Conservation (phyloP, 2,113 vertebrate genomes). For the Circaetus gallicus region DNA sequence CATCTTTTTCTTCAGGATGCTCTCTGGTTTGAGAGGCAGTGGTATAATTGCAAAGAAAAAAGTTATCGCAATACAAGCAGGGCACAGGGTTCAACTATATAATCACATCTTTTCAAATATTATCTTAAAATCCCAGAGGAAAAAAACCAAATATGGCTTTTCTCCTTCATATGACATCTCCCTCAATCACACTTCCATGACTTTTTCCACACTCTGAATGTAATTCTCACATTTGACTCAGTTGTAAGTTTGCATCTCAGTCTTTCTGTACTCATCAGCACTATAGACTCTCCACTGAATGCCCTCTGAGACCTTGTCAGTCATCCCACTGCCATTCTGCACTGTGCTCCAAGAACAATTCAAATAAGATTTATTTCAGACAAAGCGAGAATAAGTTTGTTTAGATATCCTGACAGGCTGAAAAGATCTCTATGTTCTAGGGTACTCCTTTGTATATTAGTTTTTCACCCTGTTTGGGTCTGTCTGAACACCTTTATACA, state of each 20-base stretch:
- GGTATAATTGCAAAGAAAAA: neutral
- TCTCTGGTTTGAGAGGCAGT: neutral
- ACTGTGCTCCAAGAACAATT: neutral
- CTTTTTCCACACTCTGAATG: neutral
- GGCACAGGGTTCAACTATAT: neutral
- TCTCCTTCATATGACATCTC: neutral
- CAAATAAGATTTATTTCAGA: neutral
- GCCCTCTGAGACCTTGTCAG: neutral
- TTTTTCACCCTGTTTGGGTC: neutral
- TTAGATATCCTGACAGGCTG: neutral
- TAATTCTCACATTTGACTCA: neutral
- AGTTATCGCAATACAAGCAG: neutral
- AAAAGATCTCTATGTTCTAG: neutral
- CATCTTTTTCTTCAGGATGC: neutral
- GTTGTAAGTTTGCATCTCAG: neutral
- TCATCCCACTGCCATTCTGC: neutral
- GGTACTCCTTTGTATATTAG: neutral
- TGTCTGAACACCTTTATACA: neutral
- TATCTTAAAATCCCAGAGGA: neutral
- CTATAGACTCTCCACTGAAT: neutral
- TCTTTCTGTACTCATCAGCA: neutral
- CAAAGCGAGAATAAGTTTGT: neutral
- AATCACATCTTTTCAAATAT: neutral
- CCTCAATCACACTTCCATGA: neutral
- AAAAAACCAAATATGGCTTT: neutral